Base-by-base conservation (phyloP, 2,113 vertebrate genomes). In the Danionella cerebrum region DNA sequence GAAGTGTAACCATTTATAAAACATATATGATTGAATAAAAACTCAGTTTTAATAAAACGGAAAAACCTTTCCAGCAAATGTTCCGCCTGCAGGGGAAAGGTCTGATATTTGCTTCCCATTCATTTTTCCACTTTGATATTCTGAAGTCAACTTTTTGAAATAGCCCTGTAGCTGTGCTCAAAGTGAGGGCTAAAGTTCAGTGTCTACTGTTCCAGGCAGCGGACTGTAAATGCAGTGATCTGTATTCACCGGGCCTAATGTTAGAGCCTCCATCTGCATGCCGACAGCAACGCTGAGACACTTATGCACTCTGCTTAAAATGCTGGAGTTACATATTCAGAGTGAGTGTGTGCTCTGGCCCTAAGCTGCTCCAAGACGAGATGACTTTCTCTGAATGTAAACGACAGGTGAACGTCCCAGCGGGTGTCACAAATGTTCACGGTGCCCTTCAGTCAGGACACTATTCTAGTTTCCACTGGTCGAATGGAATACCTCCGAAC, bases 371-470 rank as follows among this genome's bases (percentile, higher is more conserved):
- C 13, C 8, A 22, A 44, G 29, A 11, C 6, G 44, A 71, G 54
- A 48, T 14, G 35, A 62, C 64, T 47, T 52, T 67, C 45, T 55
- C 36, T 72, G 54, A 52, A 67, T 72, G 38, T 52, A 60, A 72
- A 72, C 11, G 36, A 60, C 64, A 67, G 35, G 47, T 42, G 51
- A 62, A 66, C 36, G 36, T 59, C 53, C 47, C 48, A 68, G 48
- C 10, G 59, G 45, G 24, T 53, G 31, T 45, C 27, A 27, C 33
- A 16, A 21, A 41, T 39, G 35, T 63, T 24, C 25, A 36, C 60
- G 4, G 33, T 5, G 31, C 62, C 41, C 55, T 64, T 63, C 25
- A 51, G 42, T 29, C 2, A 24, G 2, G 19, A 31, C 65, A n/a
- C n/a, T n/a, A n/a, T n/a, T n/a, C n/a, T n/a, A n/a, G n/a, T n/a